These are phyloP conservation scores for Shargacucullia verbasci DNA, from an alignment of 2,888 invertebrate species.

Conservation along the genomic window DNA sequence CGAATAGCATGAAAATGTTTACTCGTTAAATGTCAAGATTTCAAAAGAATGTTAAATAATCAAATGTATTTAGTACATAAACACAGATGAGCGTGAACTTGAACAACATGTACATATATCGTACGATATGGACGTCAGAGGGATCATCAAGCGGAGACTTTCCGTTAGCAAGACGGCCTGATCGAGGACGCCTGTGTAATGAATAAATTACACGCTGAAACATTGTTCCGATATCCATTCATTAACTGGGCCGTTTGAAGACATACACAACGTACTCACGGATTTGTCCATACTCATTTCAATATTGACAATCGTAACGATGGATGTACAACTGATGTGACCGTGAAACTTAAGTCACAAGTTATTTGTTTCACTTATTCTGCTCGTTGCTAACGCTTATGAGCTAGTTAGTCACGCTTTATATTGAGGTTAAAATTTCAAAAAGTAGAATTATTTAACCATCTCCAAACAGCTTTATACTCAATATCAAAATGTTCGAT, in stretches of 20 bases:
- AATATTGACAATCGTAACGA: constrained; percentile 82
- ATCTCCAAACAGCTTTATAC: constrained; percentile 4
- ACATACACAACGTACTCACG: constrained; percentile 65
- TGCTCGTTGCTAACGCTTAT: constrained; percentile 43
- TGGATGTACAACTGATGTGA: constrained; percentile 58
- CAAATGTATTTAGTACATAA: too few relatives aligned
- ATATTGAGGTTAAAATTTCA: constrained; percentile 18
- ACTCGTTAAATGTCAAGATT: too few relatives aligned
- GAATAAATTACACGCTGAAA: constrained; percentile 89
- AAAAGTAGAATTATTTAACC: constrained; percentile 9
- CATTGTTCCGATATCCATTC: constrained; percentile 86
- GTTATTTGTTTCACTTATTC: constrained; percentile 67
- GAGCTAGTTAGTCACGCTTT: constrained; percentile 39
- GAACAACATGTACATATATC: constrained; percentile 49
- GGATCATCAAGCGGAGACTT: constrained; percentile 82
- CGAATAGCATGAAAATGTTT: too few relatives aligned
- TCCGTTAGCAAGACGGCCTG: constrained; percentile 78
- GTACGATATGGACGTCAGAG: constrained; percentile 61
- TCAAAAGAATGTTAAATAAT: too few relatives aligned
- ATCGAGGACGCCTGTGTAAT: constrained; percentile 88
- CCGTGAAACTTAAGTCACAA: constrained; percentile 73
- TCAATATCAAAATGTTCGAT: neutral
- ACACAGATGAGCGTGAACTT: constrained; percentile 4
- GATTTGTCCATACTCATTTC: constrained; percentile 75
- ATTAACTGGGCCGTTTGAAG: constrained; percentile 78